Percentiles rank a stretch among this genome's conserved stretches.
Conservation (phyloP, 2,888 invertebrate species). For the Lymantria monacha region DNA sequence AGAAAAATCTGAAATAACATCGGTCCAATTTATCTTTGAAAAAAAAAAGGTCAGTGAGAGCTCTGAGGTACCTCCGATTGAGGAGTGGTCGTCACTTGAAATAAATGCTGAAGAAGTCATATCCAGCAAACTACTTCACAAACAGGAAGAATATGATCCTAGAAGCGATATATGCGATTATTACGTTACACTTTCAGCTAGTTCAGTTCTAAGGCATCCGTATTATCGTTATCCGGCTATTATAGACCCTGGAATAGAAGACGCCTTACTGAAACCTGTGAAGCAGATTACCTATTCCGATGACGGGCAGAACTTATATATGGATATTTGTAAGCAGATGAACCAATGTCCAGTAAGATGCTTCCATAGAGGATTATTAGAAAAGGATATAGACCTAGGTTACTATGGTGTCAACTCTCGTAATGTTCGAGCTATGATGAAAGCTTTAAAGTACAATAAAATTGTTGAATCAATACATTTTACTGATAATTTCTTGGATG, state of each 20-base stretch:
- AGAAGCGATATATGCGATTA: constrained; percentile 52
- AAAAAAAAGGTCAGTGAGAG: constrained; percentile 26
- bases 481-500: constrained; percentile 57
- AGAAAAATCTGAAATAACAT: neutral
- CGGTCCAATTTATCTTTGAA: neutral
- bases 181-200: constrained; percentile 48
- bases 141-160: constrained; percentile 42
- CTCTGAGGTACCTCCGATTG: constrained; percentile 56
- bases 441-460: constrained; percentile 53
- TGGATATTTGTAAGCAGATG: constrained; percentile 58
- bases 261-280: constrained; percentile 49
- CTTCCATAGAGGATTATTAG: constrained; percentile 49
- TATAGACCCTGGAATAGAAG: constrained; percentile 57
- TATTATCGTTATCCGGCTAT: constrained; percentile 63
- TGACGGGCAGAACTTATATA: constrained; percentile 62
- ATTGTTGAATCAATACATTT: constrained; percentile 49
- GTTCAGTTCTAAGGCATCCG: constrained; percentile 51
- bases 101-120: constrained; percentile 26
- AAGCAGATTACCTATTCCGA: constrained; percentile 41
- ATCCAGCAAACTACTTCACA: constrained; percentile 34
- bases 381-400: constrained; percentile 49
- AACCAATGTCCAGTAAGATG: constrained; percentile 45
- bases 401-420: constrained; percentile 60
- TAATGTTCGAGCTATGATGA: constrained; percentile 58
- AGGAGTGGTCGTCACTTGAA: constrained; percentile 61